A percentile compares a stretch with the other conserved stretches of the same genome.
Conservation (phyloP, 2,113 vertebrate genomes). For the Xyrauchen texanus region DNA sequence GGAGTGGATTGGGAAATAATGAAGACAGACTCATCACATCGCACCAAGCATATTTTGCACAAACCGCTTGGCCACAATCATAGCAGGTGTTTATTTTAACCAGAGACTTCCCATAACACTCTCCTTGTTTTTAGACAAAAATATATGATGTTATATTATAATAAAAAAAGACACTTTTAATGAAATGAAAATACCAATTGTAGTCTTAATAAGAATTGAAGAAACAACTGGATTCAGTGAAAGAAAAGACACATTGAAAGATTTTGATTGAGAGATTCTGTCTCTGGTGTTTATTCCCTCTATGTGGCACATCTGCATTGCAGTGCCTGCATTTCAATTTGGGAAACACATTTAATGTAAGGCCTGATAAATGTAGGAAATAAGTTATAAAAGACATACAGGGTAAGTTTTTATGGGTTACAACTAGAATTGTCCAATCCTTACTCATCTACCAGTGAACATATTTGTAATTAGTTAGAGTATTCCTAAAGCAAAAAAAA, state of each 20-base stretch:
- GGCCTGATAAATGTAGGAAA: not conserved
- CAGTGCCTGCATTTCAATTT: not conserved
- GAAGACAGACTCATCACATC: not conserved
- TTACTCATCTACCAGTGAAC: not conserved
- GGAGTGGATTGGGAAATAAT: not conserved
- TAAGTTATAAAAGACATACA: not conserved
- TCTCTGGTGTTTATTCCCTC: not conserved
- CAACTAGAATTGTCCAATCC: not conserved
- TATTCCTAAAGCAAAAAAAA: not conserved
- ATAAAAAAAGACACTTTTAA: too few species aligned
- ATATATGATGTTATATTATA: too few species aligned
- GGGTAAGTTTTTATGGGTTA: not conserved
- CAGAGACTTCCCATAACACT: not conserved
- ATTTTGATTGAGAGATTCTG: not conserved
- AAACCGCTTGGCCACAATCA: too few species aligned
- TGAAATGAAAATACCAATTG: not conserved
- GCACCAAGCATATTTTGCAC: too few species aligned
- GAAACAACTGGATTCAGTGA: constrained; percentile 15
- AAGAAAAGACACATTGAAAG: constrained; percentile 14
- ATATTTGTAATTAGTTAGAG: constrained; percentile 1
- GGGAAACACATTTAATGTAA: not conserved
- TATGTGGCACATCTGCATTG: constrained; percentile 2
- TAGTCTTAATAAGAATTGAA: not conserved
- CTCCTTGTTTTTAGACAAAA: not conserved
- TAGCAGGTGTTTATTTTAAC: not conserved